phyloP scores from a whole-genome alignment of 1,140 invertebrate species.

The Atta colombica region DNA sequence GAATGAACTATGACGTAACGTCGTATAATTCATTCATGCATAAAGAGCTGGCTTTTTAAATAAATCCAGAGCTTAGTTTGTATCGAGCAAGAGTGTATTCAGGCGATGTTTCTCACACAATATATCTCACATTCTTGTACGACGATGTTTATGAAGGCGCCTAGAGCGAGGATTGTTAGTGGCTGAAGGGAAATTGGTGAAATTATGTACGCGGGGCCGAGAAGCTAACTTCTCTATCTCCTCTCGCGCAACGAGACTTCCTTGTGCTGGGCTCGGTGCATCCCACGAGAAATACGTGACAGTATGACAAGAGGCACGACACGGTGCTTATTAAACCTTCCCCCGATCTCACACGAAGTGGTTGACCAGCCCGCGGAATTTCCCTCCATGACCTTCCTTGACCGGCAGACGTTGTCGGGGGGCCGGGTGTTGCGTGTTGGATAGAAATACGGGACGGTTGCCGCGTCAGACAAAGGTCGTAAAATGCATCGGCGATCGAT shows the following conservation, averaged over 20 bases:
- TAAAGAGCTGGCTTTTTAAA: background rate
- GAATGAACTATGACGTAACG: too few relatives aligned
- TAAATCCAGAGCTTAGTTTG: background rate
- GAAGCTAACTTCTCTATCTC: slow-evolving; percentile 57
- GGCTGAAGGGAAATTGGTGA: slow-evolving; percentile 53
- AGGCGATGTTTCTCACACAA: slow-evolving; percentile 43
- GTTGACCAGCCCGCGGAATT: slow-evolving; percentile 66
- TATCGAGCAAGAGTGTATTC: background rate
- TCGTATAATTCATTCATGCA: background rate
- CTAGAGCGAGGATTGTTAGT: slow-evolving; percentile 50
- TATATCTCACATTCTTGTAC: slow-evolving; percentile 40
- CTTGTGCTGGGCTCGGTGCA: slow-evolving; percentile 37
- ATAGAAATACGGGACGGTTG: slow-evolving; percentile 39
- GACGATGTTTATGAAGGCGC: slow-evolving; percentile 32
- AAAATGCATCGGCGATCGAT: slow-evolving; percentile 73
- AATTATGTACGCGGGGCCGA: slow-evolving; percentile 41
- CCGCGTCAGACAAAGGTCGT: slow-evolving; percentile 63
- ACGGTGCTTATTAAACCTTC: slow-evolving; percentile 72
- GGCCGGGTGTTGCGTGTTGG: slow-evolving; percentile 36
- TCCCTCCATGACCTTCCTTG: slow-evolving; percentile 60
- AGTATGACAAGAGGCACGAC: slow-evolving; percentile 63
- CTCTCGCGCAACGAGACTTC: slow-evolving; percentile 32
- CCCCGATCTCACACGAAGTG: slow-evolving; percentile 49
- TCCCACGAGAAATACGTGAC: slow-evolving; percentile 61
- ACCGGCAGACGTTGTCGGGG: slow-evolving; percentile 12